These are phyloP conservation scores for Pipistrellus pipistrellus DNA, from an alignment of 2,797 vertebrate species.

Conservation along the genomic window DNA sequence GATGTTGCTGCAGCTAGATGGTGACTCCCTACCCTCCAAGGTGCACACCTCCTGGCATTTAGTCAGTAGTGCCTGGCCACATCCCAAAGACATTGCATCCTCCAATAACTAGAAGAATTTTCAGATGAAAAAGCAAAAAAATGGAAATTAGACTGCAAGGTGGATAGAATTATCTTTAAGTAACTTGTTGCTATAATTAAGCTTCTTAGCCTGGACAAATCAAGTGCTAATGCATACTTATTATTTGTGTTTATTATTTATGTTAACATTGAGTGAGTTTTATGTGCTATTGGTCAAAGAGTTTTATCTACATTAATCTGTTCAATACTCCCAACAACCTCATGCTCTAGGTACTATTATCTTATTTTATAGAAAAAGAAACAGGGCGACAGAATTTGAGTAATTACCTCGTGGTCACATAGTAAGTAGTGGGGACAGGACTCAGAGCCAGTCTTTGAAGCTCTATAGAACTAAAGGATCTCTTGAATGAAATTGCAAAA, in stretches of 20 bases:
- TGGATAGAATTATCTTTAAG: constrained; percentile 8
- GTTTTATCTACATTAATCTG: constrained; percentile 40
- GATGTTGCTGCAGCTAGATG: no score
- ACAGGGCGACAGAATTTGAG: constrained; percentile 43
- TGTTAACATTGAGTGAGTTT: neutral
- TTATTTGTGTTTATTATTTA: neutral
- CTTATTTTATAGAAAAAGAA: neutral
- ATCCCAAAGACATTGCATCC: neutral
- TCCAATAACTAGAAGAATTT: neutral
- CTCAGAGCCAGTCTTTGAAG: neutral
- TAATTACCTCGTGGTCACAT: constrained; percentile 18
- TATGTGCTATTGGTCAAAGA: neutral
- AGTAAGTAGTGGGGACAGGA: neutral
- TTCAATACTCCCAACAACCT: neutral
- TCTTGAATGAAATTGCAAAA: neutral
- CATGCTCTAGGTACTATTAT: neutral
- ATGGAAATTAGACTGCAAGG: neutral
- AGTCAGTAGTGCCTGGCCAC: neutral
- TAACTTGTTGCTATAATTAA: neutral
- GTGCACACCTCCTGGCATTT: neutral
- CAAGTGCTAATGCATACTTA: neutral
- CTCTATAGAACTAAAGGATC: neutral
- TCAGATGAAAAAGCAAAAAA: constrained; percentile 15
- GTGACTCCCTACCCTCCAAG: neutral
- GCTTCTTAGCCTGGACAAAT: constrained; percentile 12